These are phyloP conservation scores for Ooceraea biroi DNA, from an alignment of 1,140 invertebrate species.

Conservation along the genomic window DNA sequence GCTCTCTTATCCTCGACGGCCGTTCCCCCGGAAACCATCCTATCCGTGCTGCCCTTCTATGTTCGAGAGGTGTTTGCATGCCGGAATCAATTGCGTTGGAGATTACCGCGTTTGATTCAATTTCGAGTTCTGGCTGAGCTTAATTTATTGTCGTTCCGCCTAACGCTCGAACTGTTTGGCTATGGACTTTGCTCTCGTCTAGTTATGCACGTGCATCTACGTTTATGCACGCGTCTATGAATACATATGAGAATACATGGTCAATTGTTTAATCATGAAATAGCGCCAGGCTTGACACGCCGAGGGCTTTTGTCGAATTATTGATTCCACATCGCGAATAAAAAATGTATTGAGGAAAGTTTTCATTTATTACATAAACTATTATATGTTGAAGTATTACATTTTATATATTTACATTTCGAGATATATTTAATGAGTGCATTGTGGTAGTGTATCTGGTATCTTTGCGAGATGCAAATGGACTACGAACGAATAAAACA, in stretches of 20 bases:
- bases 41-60: constrained; percentile 25
- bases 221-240: constrained; percentile 23
- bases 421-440: background rate
- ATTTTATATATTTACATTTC: background rate
- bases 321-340: background rate
- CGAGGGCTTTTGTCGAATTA: background rate
- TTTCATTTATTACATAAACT: too few relatives aligned
- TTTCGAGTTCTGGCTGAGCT: constrained; percentile 76
- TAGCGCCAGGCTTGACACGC: constrained; percentile 37
- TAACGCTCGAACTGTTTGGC: constrained; percentile 66
- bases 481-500: background rate
- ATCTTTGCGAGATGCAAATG: background rate
- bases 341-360: background rate
- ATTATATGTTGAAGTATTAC: too few relatives aligned
- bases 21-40: constrained; percentile 4
- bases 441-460: background rate
- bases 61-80: constrained; percentile 70
- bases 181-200: constrained; percentile 60
- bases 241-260: constrained; percentile 46
- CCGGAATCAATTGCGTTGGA: constrained; percentile 77
- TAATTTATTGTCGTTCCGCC: constrained; percentile 79
- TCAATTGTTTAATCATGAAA: constrained; percentile 51
- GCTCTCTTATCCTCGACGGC: constrained; percentile 28
- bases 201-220: constrained; percentile 42
- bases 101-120: constrained; percentile 81